Percentiles rank a stretch among this genome's conserved stretches.
Evolutionary conservation across 2,113 vertebrate genomes (phyloP).

Genomic region (Euleptes europaea): DNA sequence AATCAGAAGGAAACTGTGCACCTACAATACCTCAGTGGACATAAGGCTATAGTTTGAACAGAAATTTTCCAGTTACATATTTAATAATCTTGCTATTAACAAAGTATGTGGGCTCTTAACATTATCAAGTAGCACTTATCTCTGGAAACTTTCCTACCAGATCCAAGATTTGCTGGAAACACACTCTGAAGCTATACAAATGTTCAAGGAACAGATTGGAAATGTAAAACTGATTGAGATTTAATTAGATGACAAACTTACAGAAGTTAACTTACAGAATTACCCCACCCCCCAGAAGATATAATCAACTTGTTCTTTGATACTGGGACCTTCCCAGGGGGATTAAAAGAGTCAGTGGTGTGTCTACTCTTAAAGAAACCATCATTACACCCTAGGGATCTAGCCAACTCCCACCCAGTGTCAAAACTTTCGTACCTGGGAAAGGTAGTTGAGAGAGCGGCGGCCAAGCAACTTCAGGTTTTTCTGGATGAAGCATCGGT

Average conservation of each 20-base stretch:
- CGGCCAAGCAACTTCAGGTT: too few relatives aligned
- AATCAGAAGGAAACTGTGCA: not conserved
- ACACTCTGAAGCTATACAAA: not conserved
- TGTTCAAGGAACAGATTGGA: constrained; percentile 24
- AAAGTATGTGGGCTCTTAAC: not conserved
- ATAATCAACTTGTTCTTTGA: too few relatives aligned
- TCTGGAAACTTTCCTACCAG: constrained; percentile 18
- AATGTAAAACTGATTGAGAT: constrained; percentile 28
- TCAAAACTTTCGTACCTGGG: too few relatives aligned
- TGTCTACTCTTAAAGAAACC: too few relatives aligned
- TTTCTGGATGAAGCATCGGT: too few relatives aligned
- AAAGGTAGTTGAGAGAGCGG: too few relatives aligned
- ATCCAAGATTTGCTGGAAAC: constrained; percentile 2
- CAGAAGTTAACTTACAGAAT: constrained; percentile 6
- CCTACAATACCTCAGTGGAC: constrained; percentile 9
- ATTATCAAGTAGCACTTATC: constrained; percentile 28
- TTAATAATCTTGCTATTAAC: constrained; percentile 27
- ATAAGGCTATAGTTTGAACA: constrained; percentile 25
- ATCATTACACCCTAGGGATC: too few relatives aligned
- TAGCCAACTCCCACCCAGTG: too few relatives aligned
- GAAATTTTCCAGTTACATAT: constrained; percentile 38
- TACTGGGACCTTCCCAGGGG: too few relatives aligned
- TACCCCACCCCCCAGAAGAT: too few relatives aligned
- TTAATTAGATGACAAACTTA: constrained; percentile 18
- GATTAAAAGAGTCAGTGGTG: too few relatives aligned